phyloP scores from a whole-genome alignment of 2,797 vertebrate genomes.

The Ctenosaura bakeri region DNA sequence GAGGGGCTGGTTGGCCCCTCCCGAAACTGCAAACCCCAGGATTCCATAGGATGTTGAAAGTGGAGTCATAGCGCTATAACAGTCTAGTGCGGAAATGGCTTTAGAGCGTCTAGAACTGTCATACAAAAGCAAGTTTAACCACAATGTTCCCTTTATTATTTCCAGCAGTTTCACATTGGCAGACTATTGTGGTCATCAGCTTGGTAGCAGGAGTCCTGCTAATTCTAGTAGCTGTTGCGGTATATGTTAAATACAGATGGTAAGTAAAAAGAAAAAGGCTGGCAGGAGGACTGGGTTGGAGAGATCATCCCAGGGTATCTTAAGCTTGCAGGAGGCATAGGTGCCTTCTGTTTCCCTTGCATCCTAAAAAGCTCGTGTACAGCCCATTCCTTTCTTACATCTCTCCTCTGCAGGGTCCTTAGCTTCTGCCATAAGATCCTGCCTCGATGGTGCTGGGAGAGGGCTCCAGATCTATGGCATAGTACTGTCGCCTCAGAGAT shows the following conservation, averaged over 20 bases:
- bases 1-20: too few relatives aligned
- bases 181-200: not conserved
- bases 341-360: not conserved
- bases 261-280: not conserved
- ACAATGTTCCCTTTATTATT: not conserved
- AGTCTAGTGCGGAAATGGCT: too few relatives aligned
- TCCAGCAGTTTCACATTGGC: constrained; percentile 23
- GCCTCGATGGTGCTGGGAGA: constrained; percentile 70
- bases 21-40: too few relatives aligned
- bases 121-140: not conserved
- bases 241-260: not conserved
- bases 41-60: too few relatives aligned
- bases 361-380: not conserved
- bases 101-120: not conserved
- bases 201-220: not conserved
- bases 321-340: not conserved
- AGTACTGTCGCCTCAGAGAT: constrained; percentile 41
- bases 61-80: too few relatives aligned
- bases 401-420: constrained; percentile 52
- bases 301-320: not conserved
- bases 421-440: constrained; percentile 59
- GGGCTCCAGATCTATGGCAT: constrained; percentile 69
- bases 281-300: not conserved
- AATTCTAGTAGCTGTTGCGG: not conserved
- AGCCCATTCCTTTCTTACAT: not conserved